phyloP scores from a whole-genome alignment of 2,888 invertebrate species.

The Drosophila anceps region DNA sequence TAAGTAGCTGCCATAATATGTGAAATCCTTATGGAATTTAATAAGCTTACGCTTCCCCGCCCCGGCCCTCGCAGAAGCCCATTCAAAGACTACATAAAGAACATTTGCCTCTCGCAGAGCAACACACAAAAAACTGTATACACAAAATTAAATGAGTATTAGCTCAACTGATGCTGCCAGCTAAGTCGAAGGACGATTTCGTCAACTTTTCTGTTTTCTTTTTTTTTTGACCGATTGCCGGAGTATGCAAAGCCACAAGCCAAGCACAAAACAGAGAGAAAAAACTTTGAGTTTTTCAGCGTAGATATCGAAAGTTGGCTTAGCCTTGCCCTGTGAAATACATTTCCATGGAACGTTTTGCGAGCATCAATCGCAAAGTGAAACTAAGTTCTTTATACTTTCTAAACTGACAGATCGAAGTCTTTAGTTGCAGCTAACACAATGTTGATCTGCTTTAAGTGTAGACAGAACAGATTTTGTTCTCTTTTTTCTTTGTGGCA shows the following conservation, averaged over 20 bases:
- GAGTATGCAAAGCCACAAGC: not conserved
- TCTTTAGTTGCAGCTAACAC: not conserved
- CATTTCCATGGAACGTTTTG: not conserved
- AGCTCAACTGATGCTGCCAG: conserved; percentile 30
- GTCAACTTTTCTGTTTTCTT: not conserved
- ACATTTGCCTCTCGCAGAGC: conserved; percentile 4
- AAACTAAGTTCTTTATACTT: not conserved
- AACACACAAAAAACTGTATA: conserved; percentile 17
- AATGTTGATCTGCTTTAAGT: not conserved
- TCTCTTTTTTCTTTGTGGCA: not conserved
- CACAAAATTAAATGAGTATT: conserved; percentile 42
- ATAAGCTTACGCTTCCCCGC: conserved; percentile 65
- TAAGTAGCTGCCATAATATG: conserved; percentile 72
- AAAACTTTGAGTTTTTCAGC: not conserved
- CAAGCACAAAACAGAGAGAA: not conserved
- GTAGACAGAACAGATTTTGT: not conserved
- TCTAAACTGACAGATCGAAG: not conserved
- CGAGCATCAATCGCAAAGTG: not conserved
- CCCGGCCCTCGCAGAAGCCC: conserved; percentile 16
- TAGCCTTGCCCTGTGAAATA: not conserved
- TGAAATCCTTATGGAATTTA: conserved; percentile 74
- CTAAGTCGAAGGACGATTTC: conserved; percentile 19
- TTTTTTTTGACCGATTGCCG: not conserved
- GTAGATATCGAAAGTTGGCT: not conserved
- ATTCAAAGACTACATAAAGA: conserved; percentile 28